A percentile compares a stretch with the other conserved stretches of the same genome.
These are phyloP conservation scores for Helicoverpa assulta DNA, from an alignment of 2,888 invertebrate genomes.

Conservation along the genomic window DNA sequence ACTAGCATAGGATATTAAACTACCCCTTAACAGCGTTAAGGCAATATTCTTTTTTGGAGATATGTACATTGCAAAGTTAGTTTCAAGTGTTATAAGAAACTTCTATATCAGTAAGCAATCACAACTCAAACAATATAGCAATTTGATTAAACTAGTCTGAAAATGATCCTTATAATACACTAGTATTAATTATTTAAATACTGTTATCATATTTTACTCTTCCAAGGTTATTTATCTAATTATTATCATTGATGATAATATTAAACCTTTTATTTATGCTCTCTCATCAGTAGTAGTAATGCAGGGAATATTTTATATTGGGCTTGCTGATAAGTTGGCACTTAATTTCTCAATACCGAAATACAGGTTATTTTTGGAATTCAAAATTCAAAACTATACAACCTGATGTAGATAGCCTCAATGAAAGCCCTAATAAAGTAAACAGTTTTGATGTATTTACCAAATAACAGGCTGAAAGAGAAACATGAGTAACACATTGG, in stretches of 20 bases:
- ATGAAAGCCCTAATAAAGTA: too few species aligned
- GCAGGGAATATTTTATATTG: slow-evolving; percentile 3
- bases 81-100: slow-evolving; percentile 5
- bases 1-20: background rate
- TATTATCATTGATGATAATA: slow-evolving; percentile 34
- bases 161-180: slow-evolving; percentile 26
- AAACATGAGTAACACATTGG: slow-evolving; percentile 23
- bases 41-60: slow-evolving; percentile 10
- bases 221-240: slow-evolving; percentile 47
- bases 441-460: slow-evolving; percentile 36
- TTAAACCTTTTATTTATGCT: slow-evolving; percentile 30
- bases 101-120: slow-evolving; percentile 25
- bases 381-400: background rate
- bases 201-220: slow-evolving; percentile 48
- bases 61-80: slow-evolving; percentile 22
- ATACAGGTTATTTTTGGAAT: background rate
- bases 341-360: background rate
- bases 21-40: slow-evolving; percentile 5
- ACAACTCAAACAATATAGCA: slow-evolving; percentile 19
- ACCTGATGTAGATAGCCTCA: too few species aligned
- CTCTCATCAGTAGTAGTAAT: slow-evolving; percentile 21
- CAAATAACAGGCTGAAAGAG: slow-evolving; percentile 43
- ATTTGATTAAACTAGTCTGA: slow-evolving; percentile 15
- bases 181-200: slow-evolving; percentile 43
- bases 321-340: background rate